phyloP scores from a whole-genome alignment of 2,888 invertebrate species.

The Julus scanicus region DNA sequence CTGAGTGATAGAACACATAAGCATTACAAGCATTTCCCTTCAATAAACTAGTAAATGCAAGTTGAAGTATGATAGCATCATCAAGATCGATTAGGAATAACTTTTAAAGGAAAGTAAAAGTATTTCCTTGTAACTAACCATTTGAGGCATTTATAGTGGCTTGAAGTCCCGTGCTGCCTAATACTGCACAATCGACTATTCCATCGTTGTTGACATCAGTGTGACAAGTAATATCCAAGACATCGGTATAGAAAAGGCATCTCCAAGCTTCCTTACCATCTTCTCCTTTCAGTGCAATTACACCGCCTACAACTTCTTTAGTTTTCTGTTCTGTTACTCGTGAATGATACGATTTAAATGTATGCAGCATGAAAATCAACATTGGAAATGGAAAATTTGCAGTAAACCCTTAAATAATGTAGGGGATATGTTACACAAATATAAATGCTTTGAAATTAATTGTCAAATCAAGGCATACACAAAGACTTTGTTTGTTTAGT shows the following conservation, averaged over 20 bases:
- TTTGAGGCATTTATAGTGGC: slow-evolving; percentile 50
- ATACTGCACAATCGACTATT: slow-evolving; percentile 31
- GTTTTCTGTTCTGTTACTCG: neutral
- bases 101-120: too few relatives aligned
- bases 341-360: neutral
- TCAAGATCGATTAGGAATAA: neutral
- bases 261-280: slow-evolving; percentile 52
- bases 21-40: neutral
- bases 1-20: neutral
- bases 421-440: neutral
- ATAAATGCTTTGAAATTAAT: too few relatives aligned
- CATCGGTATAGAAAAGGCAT: slow-evolving; percentile 31
- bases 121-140: slow-evolving; percentile 34
- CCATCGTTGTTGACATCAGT: slow-evolving; percentile 48
- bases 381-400: neutral
- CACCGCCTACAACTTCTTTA: slow-evolving; percentile 23
- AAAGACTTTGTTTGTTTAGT: too few relatives aligned
- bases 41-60: neutral
- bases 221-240: slow-evolving; percentile 41
- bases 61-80: neutral
- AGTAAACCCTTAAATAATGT: neutral
- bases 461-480: too few relatives aligned
- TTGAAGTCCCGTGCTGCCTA: slow-evolving; percentile 46
- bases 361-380: too few relatives aligned
- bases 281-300: slow-evolving; percentile 49